Evolutionary conservation across 2,888 invertebrate genomes (phyloP), one percentile per base, ranked within the genome.

Genomic region (Hoplodrina ambigua): DNA sequence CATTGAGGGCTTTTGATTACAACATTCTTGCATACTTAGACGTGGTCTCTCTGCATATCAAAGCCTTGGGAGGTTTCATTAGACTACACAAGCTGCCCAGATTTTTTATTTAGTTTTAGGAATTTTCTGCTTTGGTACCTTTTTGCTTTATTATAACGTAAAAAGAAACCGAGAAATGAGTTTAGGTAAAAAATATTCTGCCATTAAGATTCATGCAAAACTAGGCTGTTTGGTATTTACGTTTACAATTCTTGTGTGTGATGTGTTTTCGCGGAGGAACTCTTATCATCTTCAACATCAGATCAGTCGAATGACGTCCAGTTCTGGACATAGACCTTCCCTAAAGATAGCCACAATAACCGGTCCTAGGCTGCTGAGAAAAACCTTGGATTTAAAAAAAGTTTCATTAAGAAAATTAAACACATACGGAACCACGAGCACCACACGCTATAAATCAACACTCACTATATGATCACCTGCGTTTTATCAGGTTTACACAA

Each of bases 21-120:
- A 72, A 71, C 69, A 83, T 85, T 85, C 71, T 60, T 78, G 82
- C 83, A 84, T 85, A 80, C 85, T 83, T 82, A 75, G 80, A 78
- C 66, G 73, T 77, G 68, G 66, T 78, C 81, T 80, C 80, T 87
- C 84, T 86, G 86, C 87, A 88, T 87, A 81, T 84, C 83, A 88
- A 89, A 89, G 86, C 68, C 41, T 75, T 55, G 57, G 74, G 71
- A 70, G 70, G 70, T 87, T 88, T 87, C 75, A 85, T 87, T 85
- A 83, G 64, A 72, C 65, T 71, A 75, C 69, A 69, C 44, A 56
- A 70, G 65, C 69, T 64, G 44, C 37, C 55, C 68, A 63, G 72
- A 67, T 58, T 67, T 76, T 72, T 73, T 71, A 66, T 70, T 69
- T 65, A 54, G 57, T 64, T 66, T 70, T 55, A 62, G 44, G 8